Evolutionary conservation across 1,140 invertebrate genomes (phyloP).

Genomic region (Rhyzopertha dominica): DNA sequence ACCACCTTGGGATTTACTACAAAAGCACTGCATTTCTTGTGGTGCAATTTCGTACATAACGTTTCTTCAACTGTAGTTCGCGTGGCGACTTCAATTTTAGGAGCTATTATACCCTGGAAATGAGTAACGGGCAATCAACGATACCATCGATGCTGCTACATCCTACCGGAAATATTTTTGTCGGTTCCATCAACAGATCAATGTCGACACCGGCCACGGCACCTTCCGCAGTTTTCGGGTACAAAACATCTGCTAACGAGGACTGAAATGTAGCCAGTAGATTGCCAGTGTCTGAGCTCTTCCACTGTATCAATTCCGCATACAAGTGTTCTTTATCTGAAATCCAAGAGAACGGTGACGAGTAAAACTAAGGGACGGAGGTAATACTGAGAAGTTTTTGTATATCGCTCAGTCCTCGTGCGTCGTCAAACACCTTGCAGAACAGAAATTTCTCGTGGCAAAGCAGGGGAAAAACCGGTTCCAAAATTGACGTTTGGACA

Average conservation of each 20-base stretch:
- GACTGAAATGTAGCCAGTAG: slow-evolving; percentile 59
- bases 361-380: slow-evolving; percentile 31
- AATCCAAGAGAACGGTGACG: slow-evolving; percentile 32
- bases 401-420: slow-evolving; percentile 48
- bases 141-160: too few relatives aligned
- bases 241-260: slow-evolving; percentile 57
- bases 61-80: slow-evolving; percentile 53
- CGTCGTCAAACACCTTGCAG: slow-evolving; percentile 54
- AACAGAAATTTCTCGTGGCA: slow-evolving; percentile 63
- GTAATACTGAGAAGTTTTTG: slow-evolving; percentile 32
- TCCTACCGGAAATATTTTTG: slow-evolving; percentile 58
- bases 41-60: slow-evolving; percentile 29
- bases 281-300: slow-evolving; percentile 45
- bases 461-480: slow-evolving; percentile 58
- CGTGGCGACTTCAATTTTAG: slow-evolving; percentile 56
- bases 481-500: slow-evolving; percentile 53
- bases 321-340: slow-evolving; percentile 55
- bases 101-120: slow-evolving; percentile 54
- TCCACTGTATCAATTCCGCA: slow-evolving; percentile 61
- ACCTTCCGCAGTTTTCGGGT: slow-evolving; percentile 49
- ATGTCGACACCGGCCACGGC: slow-evolving; percentile 52
- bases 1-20: slow-evolving; percentile 47
- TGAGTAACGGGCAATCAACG: too few relatives aligned
- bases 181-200: slow-evolving; percentile 62
- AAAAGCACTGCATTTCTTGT: slow-evolving; percentile 19